phyloP scores from a whole-genome alignment of 2,888 invertebrate genomes.

The Aplocera efformata region DNA sequence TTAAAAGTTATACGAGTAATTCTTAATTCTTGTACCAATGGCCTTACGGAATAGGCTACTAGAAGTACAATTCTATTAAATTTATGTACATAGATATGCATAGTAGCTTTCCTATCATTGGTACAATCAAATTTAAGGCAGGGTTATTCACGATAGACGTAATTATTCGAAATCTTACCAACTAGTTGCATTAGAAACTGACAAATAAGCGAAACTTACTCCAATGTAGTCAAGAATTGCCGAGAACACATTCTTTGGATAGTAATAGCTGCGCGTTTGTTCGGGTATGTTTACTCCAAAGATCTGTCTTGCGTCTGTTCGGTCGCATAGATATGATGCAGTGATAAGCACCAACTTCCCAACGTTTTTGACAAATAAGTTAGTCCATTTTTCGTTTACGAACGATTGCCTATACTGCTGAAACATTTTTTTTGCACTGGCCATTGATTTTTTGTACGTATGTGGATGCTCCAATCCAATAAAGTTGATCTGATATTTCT shows the following conservation, averaged over 20 bases:
- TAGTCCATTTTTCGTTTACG: conserved; percentile 54
- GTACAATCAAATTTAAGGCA: too few species aligned
- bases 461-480: conserved; percentile 29
- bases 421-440: conserved; percentile 51
- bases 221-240: conserved; percentile 69
- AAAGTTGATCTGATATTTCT: conserved; percentile 51
- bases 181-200: too few species aligned
- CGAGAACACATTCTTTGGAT: conserved; percentile 54
- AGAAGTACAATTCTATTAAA: conserved; percentile 2
- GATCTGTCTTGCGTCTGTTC: conserved; percentile 43
- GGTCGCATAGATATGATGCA: conserved; percentile 57
- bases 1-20: too few species aligned
- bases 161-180: too few species aligned
- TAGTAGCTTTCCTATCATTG: too few species aligned
- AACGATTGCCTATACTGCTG: conserved; percentile 51
- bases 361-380: conserved; percentile 64
- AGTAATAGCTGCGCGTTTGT: conserved; percentile 56
- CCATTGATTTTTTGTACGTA: conserved; percentile 32
- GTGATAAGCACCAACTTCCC: conserved; percentile 54
- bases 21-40: too few species aligned
- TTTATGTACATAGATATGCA: too few species aligned
- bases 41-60: too few species aligned
- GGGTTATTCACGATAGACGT: too few species aligned
- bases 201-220: too few species aligned
- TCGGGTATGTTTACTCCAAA: conserved; percentile 48